Base-by-base conservation (phyloP, 2,888 invertebrate species). In the Orthonychiurus folsomi region DNA sequence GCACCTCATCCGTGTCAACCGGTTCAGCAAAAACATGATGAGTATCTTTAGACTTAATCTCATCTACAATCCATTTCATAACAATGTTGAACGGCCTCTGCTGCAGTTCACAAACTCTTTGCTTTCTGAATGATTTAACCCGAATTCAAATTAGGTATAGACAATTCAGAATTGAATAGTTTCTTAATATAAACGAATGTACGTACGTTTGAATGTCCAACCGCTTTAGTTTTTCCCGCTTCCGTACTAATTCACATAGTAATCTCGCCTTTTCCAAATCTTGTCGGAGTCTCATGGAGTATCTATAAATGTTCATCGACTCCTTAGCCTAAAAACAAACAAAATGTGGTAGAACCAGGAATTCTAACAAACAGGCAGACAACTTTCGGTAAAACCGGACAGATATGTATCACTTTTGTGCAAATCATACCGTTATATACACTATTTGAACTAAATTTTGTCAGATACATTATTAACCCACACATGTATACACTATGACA, bases 201-300 rank as follows among this genome's bases (percentile, higher is more conserved):
- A 75, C 78, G 76, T 74, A 80, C 79, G 86, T 85, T 78, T 87
- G 86, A 0, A 89, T 86, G 73, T 85, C 82, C 75, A 93, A 92
- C 61, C 91, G 85, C 78, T 99, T 99, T 20, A 93, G 81, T 74
- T 93, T 93, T 78, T 99, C 97, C 50, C 97, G 83, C 76, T 97
- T 97, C 61, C 96, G 84, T 2, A 97, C 93, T 69, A 96, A 77
- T 78, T 97, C 97, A 75, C 95, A 94, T 0, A 97, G 82, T 37
- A 97, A 80, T 66, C 91, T 83, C 0, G 93, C 94, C 64, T 93
- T 83, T 77, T 99, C 97, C 69, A 97, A 80, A 76, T 96, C 94
- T 75, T 95, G 94, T 0, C 96, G 83, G 72, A 97, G 81, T 73
- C 91, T 86, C 76, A 93, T 91, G 90, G 93, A 93, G 75, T 94